phyloP scores from a whole-genome alignment of 2,888 invertebrate species.

The Brassicogethes aeneus region DNA sequence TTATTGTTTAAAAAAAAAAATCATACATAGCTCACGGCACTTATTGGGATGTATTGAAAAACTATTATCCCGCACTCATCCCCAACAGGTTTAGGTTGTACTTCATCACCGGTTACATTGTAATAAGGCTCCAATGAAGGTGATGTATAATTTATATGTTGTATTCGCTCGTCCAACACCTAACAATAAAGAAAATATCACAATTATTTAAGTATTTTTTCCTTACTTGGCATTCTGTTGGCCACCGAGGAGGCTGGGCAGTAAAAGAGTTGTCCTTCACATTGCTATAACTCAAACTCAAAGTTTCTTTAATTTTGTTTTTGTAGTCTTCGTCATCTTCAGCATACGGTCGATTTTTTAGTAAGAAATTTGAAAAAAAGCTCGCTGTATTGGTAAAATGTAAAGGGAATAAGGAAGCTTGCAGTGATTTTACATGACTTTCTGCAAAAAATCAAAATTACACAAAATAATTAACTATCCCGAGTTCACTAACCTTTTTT shows the following conservation, averaged over 20 bases:
- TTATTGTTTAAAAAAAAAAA: no score
- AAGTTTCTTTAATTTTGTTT: conserved; percentile 18
- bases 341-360: conserved; percentile 50
- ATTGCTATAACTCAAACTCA: conserved; percentile 47
- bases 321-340: conserved; percentile 30
- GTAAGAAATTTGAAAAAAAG: conserved; percentile 54
- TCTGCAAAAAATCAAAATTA: no score
- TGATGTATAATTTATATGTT: conserved; percentile 67
- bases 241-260: conserved; percentile 78
- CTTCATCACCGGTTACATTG: conserved; percentile 64
- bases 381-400: conserved; percentile 36
- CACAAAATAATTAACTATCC: no score
- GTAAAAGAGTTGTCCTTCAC: conserved; percentile 38
- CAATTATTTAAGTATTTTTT: neutral
- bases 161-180: conserved; percentile 75
- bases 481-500: neutral
- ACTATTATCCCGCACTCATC: conserved; percentile 78
- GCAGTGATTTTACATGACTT: conserved; percentile 38
- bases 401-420: conserved; percentile 56
- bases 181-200: conserved; percentile 29
- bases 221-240: conserved; percentile 77
- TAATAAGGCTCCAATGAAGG: conserved; percentile 75
- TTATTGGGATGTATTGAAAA: conserved; percentile 77
- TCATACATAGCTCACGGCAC: conserved; percentile 82
- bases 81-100: conserved; percentile 75